Percentiles rank a stretch among this genome's conserved stretches.
Conservation (phyloP, 2,888 invertebrate species). For the Linnaemya vulpina region DNA sequence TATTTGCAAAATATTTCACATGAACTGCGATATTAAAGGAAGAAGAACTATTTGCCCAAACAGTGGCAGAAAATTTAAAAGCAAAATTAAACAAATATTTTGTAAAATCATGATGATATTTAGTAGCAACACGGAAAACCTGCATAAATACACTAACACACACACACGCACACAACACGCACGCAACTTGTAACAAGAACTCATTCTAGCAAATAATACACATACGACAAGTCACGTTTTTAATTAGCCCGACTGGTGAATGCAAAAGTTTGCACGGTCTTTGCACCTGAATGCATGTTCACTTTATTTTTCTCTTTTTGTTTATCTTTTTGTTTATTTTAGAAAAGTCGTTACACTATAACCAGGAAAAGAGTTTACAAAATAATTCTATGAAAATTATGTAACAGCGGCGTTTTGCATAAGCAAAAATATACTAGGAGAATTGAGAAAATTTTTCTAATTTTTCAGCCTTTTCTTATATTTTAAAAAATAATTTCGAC, state of each 20-base stretch:
- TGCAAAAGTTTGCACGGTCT: constrained; percentile 58
- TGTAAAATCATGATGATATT: constrained; percentile 35
- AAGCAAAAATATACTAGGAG: too few species aligned
- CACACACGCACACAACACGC: background rate
- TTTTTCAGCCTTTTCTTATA: too few species aligned
- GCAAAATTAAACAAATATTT: constrained; percentile 31
- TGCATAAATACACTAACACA: background rate
- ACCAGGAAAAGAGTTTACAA: background rate
- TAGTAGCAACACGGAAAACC: constrained; percentile 24
- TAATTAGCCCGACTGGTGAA: constrained; percentile 60
- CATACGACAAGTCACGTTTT: constrained; percentile 69
- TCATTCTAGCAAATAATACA: background rate
- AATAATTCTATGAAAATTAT: background rate
- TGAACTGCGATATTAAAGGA: background rate
- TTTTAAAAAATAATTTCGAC: too few species aligned
- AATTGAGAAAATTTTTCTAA: too few species aligned
- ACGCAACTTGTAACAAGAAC: constrained; percentile 30
- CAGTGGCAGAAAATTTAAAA: background rate
- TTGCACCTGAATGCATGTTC: constrained; percentile 52
- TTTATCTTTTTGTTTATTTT: background rate
- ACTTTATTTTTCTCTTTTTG: background rate
- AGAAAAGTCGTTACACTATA: background rate
- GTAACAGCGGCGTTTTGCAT: too few species aligned
- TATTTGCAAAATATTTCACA: background rate
- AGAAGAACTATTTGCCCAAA: background rate